Conservation (phyloP, 2,113 vertebrate genomes). For the Stictonetta naevosa region DNA sequence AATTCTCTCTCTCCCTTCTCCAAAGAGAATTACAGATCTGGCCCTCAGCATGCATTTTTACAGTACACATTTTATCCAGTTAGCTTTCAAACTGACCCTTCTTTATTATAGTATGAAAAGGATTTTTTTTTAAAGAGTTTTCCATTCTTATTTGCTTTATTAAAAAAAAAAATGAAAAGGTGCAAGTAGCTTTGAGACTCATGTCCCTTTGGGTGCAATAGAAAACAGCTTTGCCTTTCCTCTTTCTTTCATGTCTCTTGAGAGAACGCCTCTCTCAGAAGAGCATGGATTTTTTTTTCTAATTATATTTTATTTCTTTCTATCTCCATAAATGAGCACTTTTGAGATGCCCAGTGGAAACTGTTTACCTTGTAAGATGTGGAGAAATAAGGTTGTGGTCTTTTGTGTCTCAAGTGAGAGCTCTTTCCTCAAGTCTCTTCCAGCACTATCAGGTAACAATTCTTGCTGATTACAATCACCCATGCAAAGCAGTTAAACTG, state of each 20-base stretch:
- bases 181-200: not conserved
- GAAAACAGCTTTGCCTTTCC: not conserved
- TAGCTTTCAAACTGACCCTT: not conserved
- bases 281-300: not conserved
- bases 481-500: constrained; percentile 25
- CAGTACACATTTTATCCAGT: not conserved
- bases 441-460: constrained; percentile 17
- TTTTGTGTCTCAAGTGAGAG: not conserved
- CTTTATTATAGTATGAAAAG: not conserved
- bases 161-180: not conserved
- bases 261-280: not conserved
- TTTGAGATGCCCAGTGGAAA: not conserved
- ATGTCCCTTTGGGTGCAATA: not conserved
- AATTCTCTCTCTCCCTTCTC: not conserved
- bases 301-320: constrained; percentile 22
- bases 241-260: not conserved
- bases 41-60: not conserved
- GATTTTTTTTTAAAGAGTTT: not conserved
- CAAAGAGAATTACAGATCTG: not conserved
- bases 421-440: constrained; percentile 28
- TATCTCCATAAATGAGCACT: not conserved
- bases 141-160: not conserved
- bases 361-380: not conserved
- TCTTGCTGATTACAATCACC: constrained; percentile 30
- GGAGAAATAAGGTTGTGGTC: not conserved